phyloP scores from a whole-genome alignment of 2,797 vertebrate species.

The Synaphobranchus kaupii region DNA sequence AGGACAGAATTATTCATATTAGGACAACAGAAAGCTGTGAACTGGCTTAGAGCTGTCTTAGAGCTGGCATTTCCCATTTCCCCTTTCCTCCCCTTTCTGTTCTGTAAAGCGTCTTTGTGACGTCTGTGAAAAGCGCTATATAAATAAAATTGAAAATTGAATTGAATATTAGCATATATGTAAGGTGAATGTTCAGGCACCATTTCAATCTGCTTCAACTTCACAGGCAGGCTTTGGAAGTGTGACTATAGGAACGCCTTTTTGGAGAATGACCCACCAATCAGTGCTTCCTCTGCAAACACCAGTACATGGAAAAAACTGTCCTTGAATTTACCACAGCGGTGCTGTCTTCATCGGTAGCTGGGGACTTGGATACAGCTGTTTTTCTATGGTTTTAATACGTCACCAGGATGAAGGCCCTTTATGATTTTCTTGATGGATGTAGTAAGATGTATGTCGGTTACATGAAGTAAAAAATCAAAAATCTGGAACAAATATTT shows the following conservation, averaged over 20 bases:
- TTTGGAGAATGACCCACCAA: not conserved
- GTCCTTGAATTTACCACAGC: not conserved
- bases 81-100: too few species aligned
- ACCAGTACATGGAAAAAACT: not conserved
- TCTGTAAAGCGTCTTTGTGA: too few species aligned
- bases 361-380: not conserved
- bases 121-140: too few species aligned
- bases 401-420: not conserved
- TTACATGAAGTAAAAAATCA: not conserved
- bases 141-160: too few species aligned
- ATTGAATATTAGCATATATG: not conserved
- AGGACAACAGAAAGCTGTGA: too few species aligned
- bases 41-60: too few species aligned
- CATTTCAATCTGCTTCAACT: not conserved
- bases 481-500: not conserved
- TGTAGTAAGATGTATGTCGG: not conserved
- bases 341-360: not conserved
- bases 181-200: not conserved
- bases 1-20: not conserved
- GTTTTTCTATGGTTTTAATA: not conserved
- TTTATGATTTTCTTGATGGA: not conserved
- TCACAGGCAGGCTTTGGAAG: not conserved
- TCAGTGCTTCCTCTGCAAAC: not conserved
- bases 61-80: too few species aligned
- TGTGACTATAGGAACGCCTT: not conserved